Evolutionary conservation across 2,113 vertebrate genomes (phyloP).

Genomic region (Atractosteus spatula): DNA sequence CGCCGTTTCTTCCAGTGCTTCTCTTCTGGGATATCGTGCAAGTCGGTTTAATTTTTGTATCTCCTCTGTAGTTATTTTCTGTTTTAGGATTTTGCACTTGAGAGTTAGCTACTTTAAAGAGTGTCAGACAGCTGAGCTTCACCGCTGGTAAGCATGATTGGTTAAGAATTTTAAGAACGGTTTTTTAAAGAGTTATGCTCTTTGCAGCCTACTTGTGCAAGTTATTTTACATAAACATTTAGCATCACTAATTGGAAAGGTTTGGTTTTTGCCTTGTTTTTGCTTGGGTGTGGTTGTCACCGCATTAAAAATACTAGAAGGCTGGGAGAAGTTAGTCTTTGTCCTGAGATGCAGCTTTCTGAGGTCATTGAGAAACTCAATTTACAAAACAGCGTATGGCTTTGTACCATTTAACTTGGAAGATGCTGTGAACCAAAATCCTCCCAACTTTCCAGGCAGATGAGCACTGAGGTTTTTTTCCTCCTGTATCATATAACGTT

Average conservation of each 20-base stretch:
- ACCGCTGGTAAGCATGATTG: constrained; percentile 29
- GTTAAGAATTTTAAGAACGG: constrained; percentile 26
- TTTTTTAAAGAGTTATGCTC: constrained; percentile 41
- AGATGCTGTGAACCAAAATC: background rate
- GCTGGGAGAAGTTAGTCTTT: background rate
- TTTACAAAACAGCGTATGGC: too few species aligned
- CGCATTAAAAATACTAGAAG: background rate
- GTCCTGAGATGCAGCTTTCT: constrained; percentile 4
- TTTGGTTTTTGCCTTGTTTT: constrained; percentile 26
- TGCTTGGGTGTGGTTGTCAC: background rate
- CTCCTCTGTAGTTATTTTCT: constrained; percentile 29
- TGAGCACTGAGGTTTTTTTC: background rate
- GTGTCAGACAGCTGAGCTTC: constrained; percentile 38
- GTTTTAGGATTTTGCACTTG: constrained; percentile 29
- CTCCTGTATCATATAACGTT: background rate
- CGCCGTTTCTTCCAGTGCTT: constrained; percentile 41
- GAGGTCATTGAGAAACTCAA: background rate
- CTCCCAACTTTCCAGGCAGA: background rate
- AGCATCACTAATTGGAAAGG: constrained; percentile 17
- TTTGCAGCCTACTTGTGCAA: constrained; percentile 51
- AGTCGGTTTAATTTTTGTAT: constrained; percentile 39
- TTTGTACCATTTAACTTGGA: background rate
- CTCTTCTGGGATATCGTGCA: constrained; percentile 52
- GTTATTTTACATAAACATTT: constrained; percentile 46
- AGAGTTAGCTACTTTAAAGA: constrained; percentile 42